These are phyloP conservation scores for Mesoligia furuncula DNA, from an alignment of 2,888 invertebrate species.

Conservation along the genomic window DNA sequence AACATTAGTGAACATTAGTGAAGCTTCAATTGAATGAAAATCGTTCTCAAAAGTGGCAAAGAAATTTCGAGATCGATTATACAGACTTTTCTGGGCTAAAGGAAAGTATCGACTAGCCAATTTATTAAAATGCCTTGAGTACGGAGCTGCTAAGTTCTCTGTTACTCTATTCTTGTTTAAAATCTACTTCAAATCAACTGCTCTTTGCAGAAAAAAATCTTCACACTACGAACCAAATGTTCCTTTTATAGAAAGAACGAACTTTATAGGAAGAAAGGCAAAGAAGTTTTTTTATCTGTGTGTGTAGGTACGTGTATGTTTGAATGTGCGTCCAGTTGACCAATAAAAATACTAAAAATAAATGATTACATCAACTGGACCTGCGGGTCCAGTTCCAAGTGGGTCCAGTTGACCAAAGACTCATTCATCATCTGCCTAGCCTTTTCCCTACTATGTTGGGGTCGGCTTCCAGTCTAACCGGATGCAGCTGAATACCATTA, in stretches of 20 bases:
- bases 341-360: no score
- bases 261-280: not conserved
- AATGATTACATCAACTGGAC: no score
- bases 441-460: no score
- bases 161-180: constrained; percentile 1
- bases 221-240: not conserved
- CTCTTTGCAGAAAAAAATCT: not conserved
- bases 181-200: not conserved
- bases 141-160: not conserved
- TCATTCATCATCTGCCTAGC: no score
- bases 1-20: not conserved
- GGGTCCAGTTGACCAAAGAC: no score
- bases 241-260: not conserved
- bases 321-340: no score
- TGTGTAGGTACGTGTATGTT: no score
- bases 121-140: not conserved
- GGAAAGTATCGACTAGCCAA: not conserved
- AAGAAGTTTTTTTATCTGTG: not conserved
- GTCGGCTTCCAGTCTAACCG: no score
- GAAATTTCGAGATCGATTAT: not conserved
- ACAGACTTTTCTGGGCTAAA: not conserved
- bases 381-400: no score
- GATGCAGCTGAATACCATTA: no score
- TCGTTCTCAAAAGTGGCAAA: not conserved
- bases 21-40: not conserved